A percentile compares a stretch with the other conserved stretches of the same genome.
phyloP scores from a whole-genome alignment of 2,888 invertebrate species.

The Hirtodrosophila histrioides region DNA sequence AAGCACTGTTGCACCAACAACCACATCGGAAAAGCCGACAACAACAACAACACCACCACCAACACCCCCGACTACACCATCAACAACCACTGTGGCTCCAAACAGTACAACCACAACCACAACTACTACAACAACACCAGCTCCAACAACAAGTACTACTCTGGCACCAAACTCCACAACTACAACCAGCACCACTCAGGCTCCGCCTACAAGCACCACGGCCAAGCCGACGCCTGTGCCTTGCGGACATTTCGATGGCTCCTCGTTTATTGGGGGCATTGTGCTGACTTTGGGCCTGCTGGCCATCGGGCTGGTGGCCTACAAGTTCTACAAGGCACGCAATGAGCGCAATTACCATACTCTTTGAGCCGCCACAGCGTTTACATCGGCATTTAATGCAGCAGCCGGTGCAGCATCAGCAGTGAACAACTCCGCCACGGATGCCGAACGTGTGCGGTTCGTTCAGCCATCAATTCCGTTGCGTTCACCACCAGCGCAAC shows the following conservation, averaged over 20 bases:
- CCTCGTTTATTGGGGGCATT: conserved; percentile 94
- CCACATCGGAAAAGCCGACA: not conserved
- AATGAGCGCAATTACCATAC: conserved; percentile 95
- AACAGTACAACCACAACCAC: conserved; percentile 19
- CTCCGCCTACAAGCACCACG: conserved; percentile 68
- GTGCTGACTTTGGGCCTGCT: conserved; percentile 91
- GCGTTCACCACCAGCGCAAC: conserved; percentile 75
- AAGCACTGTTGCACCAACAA: conserved; percentile 4
- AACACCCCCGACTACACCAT: conserved; percentile 18
- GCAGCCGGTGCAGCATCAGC: conserved; percentile 61
- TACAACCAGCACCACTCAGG: conserved; percentile 46
- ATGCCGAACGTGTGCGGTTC: conserved; percentile 81
- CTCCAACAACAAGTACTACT: conserved; percentile 25
- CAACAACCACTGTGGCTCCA: conserved; percentile 8
- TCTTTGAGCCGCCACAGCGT: conserved; percentile 87
- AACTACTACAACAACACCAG: conserved; percentile 22
- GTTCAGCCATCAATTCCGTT: conserved; percentile 81
- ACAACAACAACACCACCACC: conserved; percentile 23
- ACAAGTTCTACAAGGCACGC: conserved; percentile 94
- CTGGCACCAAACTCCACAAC: conserved; percentile 25
- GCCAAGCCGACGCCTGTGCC: conserved; percentile 80
- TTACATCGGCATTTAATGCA: conserved; percentile 82
- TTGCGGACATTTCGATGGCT: conserved; percentile 88
- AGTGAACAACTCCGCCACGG: conserved; percentile 60
- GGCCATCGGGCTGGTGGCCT: conserved; percentile 92